Conservation (phyloP, 2,797 vertebrate genomes). For the Sebastolobus altivelis region DNA sequence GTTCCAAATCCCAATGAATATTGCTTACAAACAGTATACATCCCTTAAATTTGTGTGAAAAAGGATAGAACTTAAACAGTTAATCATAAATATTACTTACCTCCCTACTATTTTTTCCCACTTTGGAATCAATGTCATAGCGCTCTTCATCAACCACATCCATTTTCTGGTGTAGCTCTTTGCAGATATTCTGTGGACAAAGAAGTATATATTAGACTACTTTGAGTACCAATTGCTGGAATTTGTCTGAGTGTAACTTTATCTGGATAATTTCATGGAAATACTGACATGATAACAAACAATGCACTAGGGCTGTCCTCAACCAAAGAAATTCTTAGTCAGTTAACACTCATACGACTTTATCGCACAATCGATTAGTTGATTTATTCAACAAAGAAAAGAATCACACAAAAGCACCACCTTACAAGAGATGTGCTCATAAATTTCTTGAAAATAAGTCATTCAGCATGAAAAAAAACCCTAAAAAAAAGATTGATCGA, state of each 20-base stretch:
- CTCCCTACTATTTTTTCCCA: slow-evolving; percentile 80
- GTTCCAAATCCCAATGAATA: background rate
- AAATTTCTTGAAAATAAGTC: no score
- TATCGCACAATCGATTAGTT: no score
- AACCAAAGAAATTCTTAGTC: no score
- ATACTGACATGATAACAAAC: background rate
- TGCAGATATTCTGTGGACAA: slow-evolving; percentile 82
- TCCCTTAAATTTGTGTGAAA: background rate
- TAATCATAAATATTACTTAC: slow-evolving; percentile 40
- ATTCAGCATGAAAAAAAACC: no score
- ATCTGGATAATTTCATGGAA: background rate
- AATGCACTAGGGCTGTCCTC: background rate
- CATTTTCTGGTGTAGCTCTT: slow-evolving; percentile 84
- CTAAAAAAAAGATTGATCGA: no score
- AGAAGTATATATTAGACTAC: slow-evolving; percentile 15
- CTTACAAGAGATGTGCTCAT: no score
- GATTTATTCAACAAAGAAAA: no score
- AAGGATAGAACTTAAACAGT: background rate
- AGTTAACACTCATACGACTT: no score
- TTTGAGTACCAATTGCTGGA: background rate
- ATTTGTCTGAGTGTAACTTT: background rate
- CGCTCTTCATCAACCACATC: slow-evolving; percentile 85
- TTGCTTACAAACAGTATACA: background rate
- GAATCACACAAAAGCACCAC: no score
- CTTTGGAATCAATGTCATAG: slow-evolving; percentile 83